phyloP scores from a whole-genome alignment of 2,888 invertebrate species.

The Morpho achilles region DNA sequence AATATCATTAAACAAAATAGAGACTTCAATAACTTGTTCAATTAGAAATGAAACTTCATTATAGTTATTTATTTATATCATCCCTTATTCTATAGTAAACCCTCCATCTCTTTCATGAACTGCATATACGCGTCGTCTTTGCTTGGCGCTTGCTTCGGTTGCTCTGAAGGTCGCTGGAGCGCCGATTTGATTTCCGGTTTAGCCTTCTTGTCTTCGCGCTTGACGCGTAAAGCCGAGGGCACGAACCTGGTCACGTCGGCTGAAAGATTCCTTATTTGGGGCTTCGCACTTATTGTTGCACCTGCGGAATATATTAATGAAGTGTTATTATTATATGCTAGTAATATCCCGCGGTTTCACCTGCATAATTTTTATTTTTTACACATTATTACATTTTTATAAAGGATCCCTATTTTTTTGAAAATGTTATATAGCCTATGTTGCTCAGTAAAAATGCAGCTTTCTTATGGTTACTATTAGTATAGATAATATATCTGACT shows the following conservation, averaged over 20 bases:
- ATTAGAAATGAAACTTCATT: not conserved
- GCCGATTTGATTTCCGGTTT: conserved; percentile 77
- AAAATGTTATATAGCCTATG: too few relatives aligned
- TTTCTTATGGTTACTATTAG: too few relatives aligned
- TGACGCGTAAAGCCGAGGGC: conserved; percentile 94
- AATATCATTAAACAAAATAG: conserved; percentile 1
- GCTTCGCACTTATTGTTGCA: conserved; percentile 96
- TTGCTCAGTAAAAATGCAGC: too few relatives aligned
- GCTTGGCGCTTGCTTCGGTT: conserved; percentile 79
- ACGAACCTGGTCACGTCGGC: conserved; percentile 97
- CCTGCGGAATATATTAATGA: conserved; percentile 49
- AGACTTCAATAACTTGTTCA: not conserved
- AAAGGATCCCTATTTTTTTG: too few relatives aligned
- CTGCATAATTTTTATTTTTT: too few relatives aligned
- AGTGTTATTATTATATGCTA: too few relatives aligned
- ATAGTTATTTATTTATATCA: conserved; percentile 5
- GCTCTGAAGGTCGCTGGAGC: conserved; percentile 72
- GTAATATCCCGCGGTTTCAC: too few relatives aligned
- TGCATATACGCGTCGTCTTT: conserved; percentile 99
- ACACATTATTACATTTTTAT: too few relatives aligned
- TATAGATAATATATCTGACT: too few relatives aligned
- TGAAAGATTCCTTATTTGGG: conserved; percentile 95
- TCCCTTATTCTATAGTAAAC: conserved; percentile 39
- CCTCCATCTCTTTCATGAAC: conserved; percentile 99
- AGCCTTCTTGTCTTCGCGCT: conserved; percentile 88